A percentile compares a stretch with the other conserved stretches of the same genome.
Evolutionary conservation across 2,113 vertebrate species (phyloP).

Genomic region (Apeltes quadracus): DNA sequence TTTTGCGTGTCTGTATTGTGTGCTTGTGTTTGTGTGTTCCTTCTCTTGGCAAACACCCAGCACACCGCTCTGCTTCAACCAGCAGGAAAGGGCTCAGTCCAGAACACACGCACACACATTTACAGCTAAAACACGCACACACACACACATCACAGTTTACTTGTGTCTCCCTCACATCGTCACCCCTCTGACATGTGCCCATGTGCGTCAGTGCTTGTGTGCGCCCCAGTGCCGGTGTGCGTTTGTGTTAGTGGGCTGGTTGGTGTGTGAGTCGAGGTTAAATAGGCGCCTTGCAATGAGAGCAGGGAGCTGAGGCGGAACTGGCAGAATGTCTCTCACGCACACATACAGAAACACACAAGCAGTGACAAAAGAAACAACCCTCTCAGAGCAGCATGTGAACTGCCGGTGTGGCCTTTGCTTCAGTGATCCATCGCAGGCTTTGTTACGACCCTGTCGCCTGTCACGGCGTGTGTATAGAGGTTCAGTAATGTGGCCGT

Average conservation of each 20-base stretch:
- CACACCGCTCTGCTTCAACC: constrained; percentile 54
- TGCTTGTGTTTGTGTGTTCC: constrained; percentile 32
- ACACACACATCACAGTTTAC: constrained; percentile 23
- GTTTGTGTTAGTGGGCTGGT: constrained; percentile 62
- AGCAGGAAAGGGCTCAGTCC: constrained; percentile 44
- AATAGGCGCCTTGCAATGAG: constrained; percentile 71
- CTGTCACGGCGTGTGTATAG: constrained; percentile 51
- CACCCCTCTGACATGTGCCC: constrained; percentile 67
- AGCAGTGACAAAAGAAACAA: constrained; percentile 48
- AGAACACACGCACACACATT: constrained; percentile 13
- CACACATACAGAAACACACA: constrained; percentile 38
- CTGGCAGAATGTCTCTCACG: constrained; percentile 62
- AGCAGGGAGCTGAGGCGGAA: constrained; percentile 72
- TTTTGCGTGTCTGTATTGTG: constrained; percentile 22
- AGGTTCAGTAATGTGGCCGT: constrained; percentile 45
- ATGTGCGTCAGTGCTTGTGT: constrained; percentile 42
- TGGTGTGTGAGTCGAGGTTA: constrained; percentile 70
- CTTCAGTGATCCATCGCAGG: constrained; percentile 69
- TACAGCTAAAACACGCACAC: background rate
- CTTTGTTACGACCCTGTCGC: constrained; percentile 62
- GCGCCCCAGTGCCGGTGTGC: constrained; percentile 48
- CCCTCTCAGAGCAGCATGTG: constrained; percentile 67
- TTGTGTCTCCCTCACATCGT: constrained; percentile 68
- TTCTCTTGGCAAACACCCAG: constrained; percentile 57
- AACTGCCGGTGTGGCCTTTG: constrained; percentile 55